phyloP scores from a whole-genome alignment of 2,797 vertebrate genomes.

The Catamblyrhynchus diadema region DNA sequence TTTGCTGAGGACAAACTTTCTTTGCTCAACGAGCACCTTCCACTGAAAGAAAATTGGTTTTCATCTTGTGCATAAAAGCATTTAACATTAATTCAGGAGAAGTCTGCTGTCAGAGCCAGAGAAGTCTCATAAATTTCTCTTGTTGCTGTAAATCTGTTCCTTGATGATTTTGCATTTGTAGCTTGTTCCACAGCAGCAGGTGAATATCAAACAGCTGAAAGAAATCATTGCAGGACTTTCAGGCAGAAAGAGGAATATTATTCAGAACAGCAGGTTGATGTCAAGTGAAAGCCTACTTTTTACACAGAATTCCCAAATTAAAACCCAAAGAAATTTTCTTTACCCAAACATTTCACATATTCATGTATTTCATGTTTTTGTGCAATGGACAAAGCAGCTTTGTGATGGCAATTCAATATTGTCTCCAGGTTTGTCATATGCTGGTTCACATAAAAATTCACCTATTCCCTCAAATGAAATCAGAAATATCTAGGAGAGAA shows the following conservation, averaged over 20 bases:
- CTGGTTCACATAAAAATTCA: neutral
- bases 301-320: neutral
- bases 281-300: neutral
- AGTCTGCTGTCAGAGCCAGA: neutral
- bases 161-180: neutral
- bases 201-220: conserved; percentile 7
- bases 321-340: neutral
- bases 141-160: neutral
- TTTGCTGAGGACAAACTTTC: neutral
- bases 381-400: neutral
- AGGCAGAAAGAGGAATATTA: neutral
- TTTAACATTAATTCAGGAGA: neutral
- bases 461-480: neutral
- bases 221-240: neutral
- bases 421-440: neutral
- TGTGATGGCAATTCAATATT: neutral
- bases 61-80: neutral
- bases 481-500: neutral
- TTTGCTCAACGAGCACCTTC: neutral
- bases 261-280: neutral
- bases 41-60: neutral
- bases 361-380: neutral
- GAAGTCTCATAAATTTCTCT: neutral
- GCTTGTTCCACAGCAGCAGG: neutral
- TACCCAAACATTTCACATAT: neutral